Base-by-base conservation (phyloP, 2,888 invertebrate genomes). In the Alitta virens region DNA sequence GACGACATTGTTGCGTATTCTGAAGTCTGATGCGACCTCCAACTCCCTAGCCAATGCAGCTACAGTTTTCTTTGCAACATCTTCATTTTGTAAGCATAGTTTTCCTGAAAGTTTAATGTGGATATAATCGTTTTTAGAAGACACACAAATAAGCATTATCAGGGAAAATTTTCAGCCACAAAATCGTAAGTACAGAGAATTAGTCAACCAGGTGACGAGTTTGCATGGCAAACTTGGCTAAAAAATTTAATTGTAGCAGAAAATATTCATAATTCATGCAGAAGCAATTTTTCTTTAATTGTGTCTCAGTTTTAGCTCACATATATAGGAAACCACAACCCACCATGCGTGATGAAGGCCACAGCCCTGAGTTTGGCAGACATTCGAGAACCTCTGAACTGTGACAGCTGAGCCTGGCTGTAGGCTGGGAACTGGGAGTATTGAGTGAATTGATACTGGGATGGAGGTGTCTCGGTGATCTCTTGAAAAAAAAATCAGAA, bases 1-100 rank as follows among this genome's bases (percentile, higher is more conserved):
- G 58, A 90, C 85, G 33, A 89, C 85, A 82, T 90, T 90, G 77
- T 88, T 85, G 46, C 88, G 83, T 9, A 90, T 84, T 23, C 85
- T 81, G 25, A 85, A 79, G 63, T 86, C 85, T 50, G 81, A 81
- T n/a, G 78, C 76, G 18, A 76, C 72, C 56, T 85, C 84, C 74
- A 90, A 83, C 68, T 89, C 83, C 55, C 83, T 78, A 0, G 88
- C 88, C 61, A 90, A 82, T 57, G 86, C 84, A 24, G 89, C 87
- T 63, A 89, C 86, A 61, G 86, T 85, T 63, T 84, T 84, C 67
- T 85, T 86, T 16, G 90, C 90, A 46, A 87, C 77, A 16, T 78
- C 82, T 62, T 88, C 87, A 76, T 89, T 85, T 64, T 89, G 86
- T 67, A 89, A 78, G 72, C 88, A 87, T 73, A 89, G 83, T 73